Base-by-base conservation (phyloP, 2,113 vertebrate species). In the Myxocyprinus asiaticus region DNA sequence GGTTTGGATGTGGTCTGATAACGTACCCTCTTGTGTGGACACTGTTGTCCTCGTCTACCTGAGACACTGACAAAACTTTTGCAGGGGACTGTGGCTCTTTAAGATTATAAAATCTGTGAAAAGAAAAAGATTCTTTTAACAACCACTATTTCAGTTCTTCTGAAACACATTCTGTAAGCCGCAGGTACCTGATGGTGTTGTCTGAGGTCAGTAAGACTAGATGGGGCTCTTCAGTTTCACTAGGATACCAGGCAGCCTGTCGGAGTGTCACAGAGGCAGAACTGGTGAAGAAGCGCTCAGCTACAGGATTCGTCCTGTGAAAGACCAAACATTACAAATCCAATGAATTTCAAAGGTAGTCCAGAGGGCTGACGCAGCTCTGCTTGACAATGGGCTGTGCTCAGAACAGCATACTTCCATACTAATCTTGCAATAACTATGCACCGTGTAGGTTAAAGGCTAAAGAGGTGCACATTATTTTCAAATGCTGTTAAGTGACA, bases 241-340 rank as follows among this genome's bases (percentile, higher is more conserved):
- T 95, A 50, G 97, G 98, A 85, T 94, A 99, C 98, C 98, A 99
- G 4, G 95, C 91, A 51, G 95, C 97, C 0, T 98, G 95, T 44
- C 96, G 95, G 6, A 98, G 86, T 1, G 83, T 94, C 85, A 99
- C 90, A 0, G 95, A 95, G 0, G 93, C 88, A 0, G 94, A 96
- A 83, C 96, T 98, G 17, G 94, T 97, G 89, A 99, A 98, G 90
- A 98, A 96, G 67, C 98, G 94, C 85, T 99, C 98, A 0, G 96
- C 97, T 74, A 99, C 87, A 0, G 96, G 95, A 67, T 94, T 87
- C 0, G 96, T 98, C 77, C 95, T 96, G 86, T 42, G 87, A 82
- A 82, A n/a, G 88, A 56, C 68, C 7, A 79, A 80, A 67, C 47
- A 59, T 7, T n/a, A n/a, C n/a, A n/a, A n/a, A n/a, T n/a, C 22